A percentile compares a stretch with the other conserved stretches of the same genome.
Evolutionary conservation across 2,797 vertebrate species (phyloP).

Genomic region (Geotrypetes seraphini): DNA sequence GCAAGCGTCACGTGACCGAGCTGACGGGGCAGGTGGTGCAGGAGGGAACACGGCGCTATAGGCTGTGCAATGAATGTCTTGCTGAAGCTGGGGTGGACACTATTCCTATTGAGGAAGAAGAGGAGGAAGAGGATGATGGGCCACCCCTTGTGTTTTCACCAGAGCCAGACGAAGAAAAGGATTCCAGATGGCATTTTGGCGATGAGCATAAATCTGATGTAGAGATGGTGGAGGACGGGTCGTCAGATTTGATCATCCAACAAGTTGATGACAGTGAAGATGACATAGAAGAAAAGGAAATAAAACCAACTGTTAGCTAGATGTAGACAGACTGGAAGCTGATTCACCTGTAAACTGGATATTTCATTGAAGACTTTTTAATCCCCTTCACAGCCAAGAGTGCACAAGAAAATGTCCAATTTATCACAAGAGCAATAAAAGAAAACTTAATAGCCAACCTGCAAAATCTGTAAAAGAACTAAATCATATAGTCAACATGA

Average conservation of each 20-base stretch:
- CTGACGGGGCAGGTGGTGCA: conserved; percentile 85
- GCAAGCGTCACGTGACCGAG: conserved; percentile 86
- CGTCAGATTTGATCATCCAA: conserved; percentile 89
- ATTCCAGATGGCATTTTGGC: conserved; percentile 69
- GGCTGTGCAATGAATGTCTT: conserved; percentile 81
- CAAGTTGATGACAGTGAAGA: conserved; percentile 93
- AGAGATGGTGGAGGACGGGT: conserved; percentile 81
- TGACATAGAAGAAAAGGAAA: conserved; percentile 63
- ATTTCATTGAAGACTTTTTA: no score
- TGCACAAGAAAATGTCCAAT: no score
- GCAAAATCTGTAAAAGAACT: no score
- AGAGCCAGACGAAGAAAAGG: conserved; percentile 66
- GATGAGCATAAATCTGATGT: conserved; percentile 64
- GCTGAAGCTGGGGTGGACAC: conserved; percentile 81
- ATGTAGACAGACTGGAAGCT: neutral
- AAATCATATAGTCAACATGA: no score
- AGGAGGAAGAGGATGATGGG: conserved; percentile 45
- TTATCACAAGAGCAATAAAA: no score
- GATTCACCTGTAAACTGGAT: no score
- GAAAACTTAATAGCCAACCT: no score
- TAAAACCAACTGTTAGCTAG: conserved; percentile 57
- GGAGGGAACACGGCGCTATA: conserved; percentile 83
- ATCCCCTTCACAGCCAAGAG: no score
- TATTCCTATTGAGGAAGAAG: conserved; percentile 62
- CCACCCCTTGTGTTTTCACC: conserved; percentile 61